Percentiles rank a stretch among this genome's conserved stretches.
Evolutionary conservation across 1,140 invertebrate genomes (phyloP).

Genomic region (Arctopsyche grandis): DNA sequence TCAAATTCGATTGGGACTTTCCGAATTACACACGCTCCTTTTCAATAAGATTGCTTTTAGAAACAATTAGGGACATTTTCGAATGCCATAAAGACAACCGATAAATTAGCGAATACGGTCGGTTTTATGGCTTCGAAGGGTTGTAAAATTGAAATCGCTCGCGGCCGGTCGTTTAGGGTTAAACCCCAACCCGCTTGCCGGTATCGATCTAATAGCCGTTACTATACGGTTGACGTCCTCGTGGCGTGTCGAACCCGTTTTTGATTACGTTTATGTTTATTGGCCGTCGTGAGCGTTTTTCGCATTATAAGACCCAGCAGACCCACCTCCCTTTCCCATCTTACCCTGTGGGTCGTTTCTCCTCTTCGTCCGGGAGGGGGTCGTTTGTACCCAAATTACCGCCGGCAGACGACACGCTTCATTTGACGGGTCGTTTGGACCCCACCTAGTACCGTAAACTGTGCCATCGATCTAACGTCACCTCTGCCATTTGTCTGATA

Average conservation of each 20-base stretch:
- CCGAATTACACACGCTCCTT: too few species aligned
- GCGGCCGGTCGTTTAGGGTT: neutral
- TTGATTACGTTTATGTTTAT: slow-evolving; percentile 24
- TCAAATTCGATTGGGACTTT: too few species aligned
- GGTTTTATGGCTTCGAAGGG: slow-evolving; percentile 9
- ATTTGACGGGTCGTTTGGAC: slow-evolving; percentile 43
- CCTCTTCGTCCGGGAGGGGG: neutral
- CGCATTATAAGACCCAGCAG: neutral
- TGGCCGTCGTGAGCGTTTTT: slow-evolving; percentile 10
- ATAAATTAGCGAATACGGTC: neutral
- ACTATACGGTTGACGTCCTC: slow-evolving; percentile 12
- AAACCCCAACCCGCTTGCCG: neutral
- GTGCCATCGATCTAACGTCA: slow-evolving; percentile 30
- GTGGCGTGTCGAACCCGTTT: slow-evolving; percentile 19
- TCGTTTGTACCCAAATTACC: slow-evolving; percentile 40
- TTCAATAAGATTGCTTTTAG: neutral
- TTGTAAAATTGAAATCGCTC: slow-evolving; percentile 15
- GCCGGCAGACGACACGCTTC: slow-evolving; percentile 42
- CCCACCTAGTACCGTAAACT: slow-evolving; percentile 31
- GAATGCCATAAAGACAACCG: neutral
- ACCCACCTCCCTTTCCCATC: neutral
- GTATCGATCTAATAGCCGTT: slow-evolving; percentile 20
- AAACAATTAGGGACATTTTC: neutral
- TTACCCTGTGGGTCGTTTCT: neutral
- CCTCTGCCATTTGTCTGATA: slow-evolving; percentile 20